Base-by-base conservation (phyloP, 2,113 vertebrate genomes). In the Ranitomeya imitator region DNA sequence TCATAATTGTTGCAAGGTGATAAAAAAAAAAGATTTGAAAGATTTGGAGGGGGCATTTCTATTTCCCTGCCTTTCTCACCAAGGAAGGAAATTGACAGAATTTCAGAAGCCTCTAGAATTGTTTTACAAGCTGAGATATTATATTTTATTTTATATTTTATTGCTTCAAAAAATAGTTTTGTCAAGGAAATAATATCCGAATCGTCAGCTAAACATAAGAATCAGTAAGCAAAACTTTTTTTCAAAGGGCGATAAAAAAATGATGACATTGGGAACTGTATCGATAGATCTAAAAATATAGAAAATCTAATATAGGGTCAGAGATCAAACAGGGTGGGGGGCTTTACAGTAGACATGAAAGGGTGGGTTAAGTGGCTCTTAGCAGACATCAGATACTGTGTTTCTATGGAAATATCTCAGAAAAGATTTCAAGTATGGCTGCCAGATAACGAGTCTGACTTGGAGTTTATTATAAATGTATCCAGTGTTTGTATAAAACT, bases 381-480 rank as follows among this genome's bases (percentile, higher is more conserved):
- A 74, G 57, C 78, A 81, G 78, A 63, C 78, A 63, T 81, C 63
- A 71, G 23, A 73, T 74, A n/a, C 67, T 61, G 67, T 82, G 86
- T 87, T 87, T 87, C 86, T 87, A 87, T 87, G 86, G 86, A 87
- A 87, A 87, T 87, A 87, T 81, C 69, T 73, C 15, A 87, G 86
- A 87, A 71, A 87, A 51, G 65, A 7, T 60, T 82, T 77, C 71
- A 85, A 77, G 61, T 61, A 59, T 61, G 69, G 67, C 54, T 85
- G 69, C 83, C 21, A 60, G 55, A 85, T 11, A 23, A 60, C 74
- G 83, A 61, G 78, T 61, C 16, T 79, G 85, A 52, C 76, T 69
- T 79, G 9, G 65, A 73, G 67, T 82, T 87, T 87, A 57, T n/a
- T 55, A 73, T 82, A 87, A 82, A 37, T 60, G 55, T 21, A n/a